Percentiles rank a stretch among this genome's conserved stretches.
These are phyloP conservation scores for Elanus axillaris DNA, from an alignment of 2,113 vertebrate species.

Conservation along the genomic window DNA sequence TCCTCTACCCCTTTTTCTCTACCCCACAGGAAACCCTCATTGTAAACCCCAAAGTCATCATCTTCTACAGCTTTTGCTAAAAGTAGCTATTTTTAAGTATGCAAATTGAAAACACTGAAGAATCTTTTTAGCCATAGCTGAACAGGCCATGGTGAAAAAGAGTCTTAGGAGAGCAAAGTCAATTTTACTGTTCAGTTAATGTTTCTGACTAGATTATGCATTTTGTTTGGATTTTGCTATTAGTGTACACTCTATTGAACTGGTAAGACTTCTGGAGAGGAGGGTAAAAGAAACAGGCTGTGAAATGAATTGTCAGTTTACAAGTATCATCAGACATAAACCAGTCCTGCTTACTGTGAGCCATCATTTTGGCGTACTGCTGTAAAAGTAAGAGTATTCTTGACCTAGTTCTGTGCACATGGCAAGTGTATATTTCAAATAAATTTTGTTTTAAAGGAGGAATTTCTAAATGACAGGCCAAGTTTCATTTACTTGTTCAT, in stretches of 20 bases:
- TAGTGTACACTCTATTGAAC: background rate
- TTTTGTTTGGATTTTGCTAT: background rate
- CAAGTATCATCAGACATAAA: background rate
- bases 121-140: background rate
- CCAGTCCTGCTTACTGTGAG: background rate
- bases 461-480: background rate
- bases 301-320: background rate
- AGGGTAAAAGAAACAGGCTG: background rate
- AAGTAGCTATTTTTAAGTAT: background rate
- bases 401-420: background rate
- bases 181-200: background rate
- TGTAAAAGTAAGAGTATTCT: background rate
- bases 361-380: background rate
- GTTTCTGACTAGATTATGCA: background rate
- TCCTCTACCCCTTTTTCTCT: background rate
- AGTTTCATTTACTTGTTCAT: background rate
- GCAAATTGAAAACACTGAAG: background rate
- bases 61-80: background rate
- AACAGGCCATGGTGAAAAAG: background rate
- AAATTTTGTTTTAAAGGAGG: background rate
- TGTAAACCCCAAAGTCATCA: background rate
- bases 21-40: background rate
- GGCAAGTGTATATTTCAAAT: background rate
- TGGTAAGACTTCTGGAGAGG: background rate
- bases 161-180: background rate